A percentile compares a stretch with the other conserved stretches of the same genome.
phyloP scores from a whole-genome alignment of 1,140 invertebrate genomes.

The roundworm (Caenorhabditis elegans) region WBcel235 BX284606.5:9308501-9309000 shows the following conservation, averaged over 20 bases:
- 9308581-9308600: too few species aligned
- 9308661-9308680: not conserved
- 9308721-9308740: conserved; percentile 2
- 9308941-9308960: too few species aligned
- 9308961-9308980: too few species aligned
- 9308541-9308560: too few species aligned
- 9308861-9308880: not conserved
- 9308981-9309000: not conserved
- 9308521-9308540: conserved; percentile 9
- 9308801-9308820: not conserved
- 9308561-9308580: too few species aligned
- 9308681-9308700: not conserved
- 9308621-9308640: too few species aligned
- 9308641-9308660: not conserved
- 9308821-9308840: conserved; percentile 11
- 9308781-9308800: too few species aligned
- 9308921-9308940: conserved; percentile 10
- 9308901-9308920: not conserved
- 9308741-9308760: not conserved
- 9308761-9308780: not conserved
- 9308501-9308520: not conserved
- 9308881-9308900: conserved; percentile 3
- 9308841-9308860: not conserved
- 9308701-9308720: not conserved
- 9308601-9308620: too few species aligned